Base-by-base conservation (phyloP, 2,797 vertebrate genomes). In the Cynodonichthys magdalenae region DNA sequence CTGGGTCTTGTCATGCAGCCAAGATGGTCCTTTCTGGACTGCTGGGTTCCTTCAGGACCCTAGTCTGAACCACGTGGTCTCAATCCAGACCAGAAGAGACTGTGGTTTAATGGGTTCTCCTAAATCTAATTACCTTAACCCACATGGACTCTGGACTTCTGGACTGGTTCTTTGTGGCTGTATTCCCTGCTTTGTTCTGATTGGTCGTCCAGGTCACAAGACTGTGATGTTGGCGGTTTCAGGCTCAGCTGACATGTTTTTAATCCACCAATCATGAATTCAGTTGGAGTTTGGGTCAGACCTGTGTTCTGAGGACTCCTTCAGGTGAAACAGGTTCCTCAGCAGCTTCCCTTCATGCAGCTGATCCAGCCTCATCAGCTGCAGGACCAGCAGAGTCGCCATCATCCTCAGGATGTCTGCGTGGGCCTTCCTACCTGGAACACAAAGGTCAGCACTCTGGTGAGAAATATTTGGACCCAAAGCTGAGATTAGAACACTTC, bases 301-400 rank as follows among this genome's bases (percentile, higher is more conserved):
- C 92, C 87, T 92, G 69, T 54, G 44, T 50, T 65, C 53, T 14
- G 80, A 28, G 1, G 63, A 4, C 0, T 92, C 80, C 9, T 90
- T 80, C 74, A 95, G 59, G 27, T 81, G 80, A 79, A 94, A 91
- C 48, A 94, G 87, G 17, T 87, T 93, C 74, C 88, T 90, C 42
- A 95, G 92, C 56, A 88, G 74, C 8, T 86, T 76, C 15, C 87
- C 89, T 53, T 90, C 83, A n/a, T 80, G 41, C 69, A 90, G 60
- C 62, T 92, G 34, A 69, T 71, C 74, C 71, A 71, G 71, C 49
- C 71, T 31, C 81, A 95, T 78, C 80, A 94, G 74, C 85, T 95
- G 94, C 52, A 96, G 91, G 3, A 95, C 94, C 69, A 96, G 88
- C 69, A 95, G 79, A 12, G 94, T 92, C 11, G 94, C 93, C 57